phyloP scores from a whole-genome alignment of 2,888 invertebrate genomes.

The Colostygia pectinataria region DNA sequence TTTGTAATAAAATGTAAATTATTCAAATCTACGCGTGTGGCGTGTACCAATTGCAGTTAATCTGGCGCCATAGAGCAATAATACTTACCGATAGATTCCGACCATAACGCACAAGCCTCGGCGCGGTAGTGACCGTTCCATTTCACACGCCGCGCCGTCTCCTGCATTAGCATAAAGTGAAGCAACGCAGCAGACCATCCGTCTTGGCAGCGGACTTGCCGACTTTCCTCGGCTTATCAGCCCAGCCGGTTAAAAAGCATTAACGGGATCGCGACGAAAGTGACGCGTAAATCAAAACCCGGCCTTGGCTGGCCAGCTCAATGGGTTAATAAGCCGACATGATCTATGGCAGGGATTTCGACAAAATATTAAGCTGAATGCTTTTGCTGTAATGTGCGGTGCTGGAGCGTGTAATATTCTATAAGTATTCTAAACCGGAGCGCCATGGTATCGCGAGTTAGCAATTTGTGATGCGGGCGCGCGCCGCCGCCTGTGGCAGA shows the following conservation, averaged over 20 bases:
- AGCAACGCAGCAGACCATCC: conserved; percentile 55
- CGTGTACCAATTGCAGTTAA: conserved; percentile 24
- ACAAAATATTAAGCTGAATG: conserved; percentile 18
- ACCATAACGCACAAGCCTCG: conserved; percentile 33
- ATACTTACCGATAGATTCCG: conserved; percentile 11
- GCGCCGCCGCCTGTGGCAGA: conserved; percentile 51
- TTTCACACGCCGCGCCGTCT: conserved; percentile 64
- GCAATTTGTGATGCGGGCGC: conserved; percentile 58
- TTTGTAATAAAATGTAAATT: conserved; percentile 26
- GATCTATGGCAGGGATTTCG: conserved; percentile 48
- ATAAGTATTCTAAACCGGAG: conserved; percentile 61
- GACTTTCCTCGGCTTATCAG: conserved; percentile 65
- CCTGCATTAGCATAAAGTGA: conserved; percentile 65
- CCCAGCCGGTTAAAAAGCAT: conserved; percentile 60
- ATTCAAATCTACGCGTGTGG: conserved; percentile 23
- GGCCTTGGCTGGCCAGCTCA: conserved; percentile 57
- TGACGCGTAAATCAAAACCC: conserved; percentile 70
- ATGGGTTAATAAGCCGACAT: conserved; percentile 45
- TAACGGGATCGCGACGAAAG: conserved; percentile 75
- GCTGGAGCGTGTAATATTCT: conserved; percentile 56
- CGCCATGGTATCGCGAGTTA: conserved; percentile 54
- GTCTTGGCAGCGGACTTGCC: conserved; percentile 68
- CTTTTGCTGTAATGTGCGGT: conserved; percentile 14
- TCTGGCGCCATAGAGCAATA: conserved; percentile 25
- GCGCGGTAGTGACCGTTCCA: conserved; percentile 49